Evolutionary conservation across 2,797 vertebrate species (phyloP).

Genomic region (Clarias platycephalus): DNA sequence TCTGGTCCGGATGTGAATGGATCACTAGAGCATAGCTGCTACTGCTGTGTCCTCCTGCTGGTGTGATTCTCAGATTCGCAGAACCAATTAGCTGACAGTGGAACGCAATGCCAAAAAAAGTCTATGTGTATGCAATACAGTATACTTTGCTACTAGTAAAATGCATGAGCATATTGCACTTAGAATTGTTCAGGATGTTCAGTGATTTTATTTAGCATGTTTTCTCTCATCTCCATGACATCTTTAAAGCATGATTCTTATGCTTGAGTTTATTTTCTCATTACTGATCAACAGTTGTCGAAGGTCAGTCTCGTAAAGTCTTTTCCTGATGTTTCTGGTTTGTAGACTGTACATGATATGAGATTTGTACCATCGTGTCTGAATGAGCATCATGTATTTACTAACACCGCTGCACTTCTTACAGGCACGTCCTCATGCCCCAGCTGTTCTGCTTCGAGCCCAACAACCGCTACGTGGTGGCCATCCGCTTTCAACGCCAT

Average conservation of each 20-base stretch:
- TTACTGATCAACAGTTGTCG: not conserved
- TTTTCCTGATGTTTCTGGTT: not conserved
- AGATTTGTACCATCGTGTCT: not conserved
- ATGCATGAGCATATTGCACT: not conserved
- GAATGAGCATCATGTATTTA: not conserved
- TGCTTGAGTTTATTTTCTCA: not conserved
- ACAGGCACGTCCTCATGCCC: constrained; percentile 80
- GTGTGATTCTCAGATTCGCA: constrained; percentile 50
- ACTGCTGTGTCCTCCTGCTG: constrained; percentile 51
- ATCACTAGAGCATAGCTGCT: constrained; percentile 53
- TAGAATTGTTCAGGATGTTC: not conserved
- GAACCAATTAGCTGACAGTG: constrained; percentile 64
- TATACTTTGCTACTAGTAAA: not conserved
- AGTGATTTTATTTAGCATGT: not conserved
- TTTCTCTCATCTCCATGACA: not conserved
- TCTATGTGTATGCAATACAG: too few species aligned
- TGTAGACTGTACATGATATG: constrained; percentile 17
- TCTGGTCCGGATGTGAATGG: constrained; percentile 17
- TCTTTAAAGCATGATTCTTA: not conserved
- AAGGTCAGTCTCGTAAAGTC: not conserved
- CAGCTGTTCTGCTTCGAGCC: constrained; percentile 88
- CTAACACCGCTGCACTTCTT: constrained; percentile 15
- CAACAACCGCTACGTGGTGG: constrained; percentile 76
- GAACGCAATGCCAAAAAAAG: constrained; percentile 14
- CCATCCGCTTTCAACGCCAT: constrained; percentile 79